phyloP scores from a whole-genome alignment of 2,888 invertebrate genomes.

The Phyllotreta striolata region DNA sequence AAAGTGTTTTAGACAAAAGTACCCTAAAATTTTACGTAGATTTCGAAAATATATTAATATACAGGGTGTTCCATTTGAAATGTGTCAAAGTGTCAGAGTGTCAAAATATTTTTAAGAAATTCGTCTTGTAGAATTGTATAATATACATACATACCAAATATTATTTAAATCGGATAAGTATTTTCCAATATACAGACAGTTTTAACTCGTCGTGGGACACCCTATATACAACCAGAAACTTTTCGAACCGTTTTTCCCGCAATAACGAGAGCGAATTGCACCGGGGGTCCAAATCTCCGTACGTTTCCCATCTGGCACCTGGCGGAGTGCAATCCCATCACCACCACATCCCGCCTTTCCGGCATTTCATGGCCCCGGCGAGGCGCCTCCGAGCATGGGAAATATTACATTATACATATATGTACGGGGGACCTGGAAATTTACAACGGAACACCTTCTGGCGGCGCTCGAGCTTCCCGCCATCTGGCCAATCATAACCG shows the following conservation, averaged over 20 bases:
- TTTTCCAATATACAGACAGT: too few species aligned
- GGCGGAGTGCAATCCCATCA: slow-evolving; percentile 58
- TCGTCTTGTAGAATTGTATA: too few species aligned
- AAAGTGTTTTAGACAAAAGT: too few species aligned
- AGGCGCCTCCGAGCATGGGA: slow-evolving; percentile 54
- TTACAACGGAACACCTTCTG: slow-evolving; percentile 55
- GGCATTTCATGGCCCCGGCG: slow-evolving; percentile 50
- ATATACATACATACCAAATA: too few species aligned
- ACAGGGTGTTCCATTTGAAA: too few species aligned
- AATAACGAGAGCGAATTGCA: slow-evolving; percentile 8
- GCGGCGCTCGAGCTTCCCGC: slow-evolving; percentile 41
- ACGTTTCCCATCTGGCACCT: slow-evolving; percentile 50
- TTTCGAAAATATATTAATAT: too few species aligned
- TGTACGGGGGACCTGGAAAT: slow-evolving; percentile 47
- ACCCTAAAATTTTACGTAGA: too few species aligned
- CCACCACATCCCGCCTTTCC: slow-evolving; percentile 56
- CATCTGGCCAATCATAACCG: slow-evolving; percentile 51
- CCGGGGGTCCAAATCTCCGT: not conserved
- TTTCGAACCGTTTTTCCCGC: slow-evolving; percentile 28
- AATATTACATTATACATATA: slow-evolving; percentile 58
- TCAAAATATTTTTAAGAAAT: too few species aligned
- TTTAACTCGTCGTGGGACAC: too few species aligned
- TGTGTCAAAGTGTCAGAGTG: too few species aligned
- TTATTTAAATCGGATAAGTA: too few species aligned
- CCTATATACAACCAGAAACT: too few species aligned